These are phyloP conservation scores for Thaumetopoea pityocampa DNA, from an alignment of 1,140 invertebrate species.

Conservation along the genomic window DNA sequence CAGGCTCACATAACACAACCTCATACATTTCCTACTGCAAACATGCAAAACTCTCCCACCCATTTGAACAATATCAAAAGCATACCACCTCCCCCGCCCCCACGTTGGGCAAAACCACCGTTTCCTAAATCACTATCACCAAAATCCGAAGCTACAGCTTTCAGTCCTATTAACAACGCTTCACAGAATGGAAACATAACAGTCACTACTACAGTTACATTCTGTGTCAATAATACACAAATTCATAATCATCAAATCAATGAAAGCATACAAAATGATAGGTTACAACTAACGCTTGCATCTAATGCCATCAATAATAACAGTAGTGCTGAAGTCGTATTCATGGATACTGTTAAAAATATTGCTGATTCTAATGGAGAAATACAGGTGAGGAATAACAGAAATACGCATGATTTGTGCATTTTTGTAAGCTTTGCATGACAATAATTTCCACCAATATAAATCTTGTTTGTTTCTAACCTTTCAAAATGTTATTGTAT, in stretches of 20 bases:
- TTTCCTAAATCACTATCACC: slow-evolving; percentile 80
- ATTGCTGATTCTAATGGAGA: slow-evolving; percentile 55
- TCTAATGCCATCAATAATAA: slow-evolving; percentile 67
- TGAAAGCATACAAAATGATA: slow-evolving; percentile 62
- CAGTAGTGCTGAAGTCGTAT: slow-evolving; percentile 41
- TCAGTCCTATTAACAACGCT: slow-evolving; percentile 70
- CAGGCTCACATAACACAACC: slow-evolving; percentile 76
- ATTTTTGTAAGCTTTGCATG: slow-evolving; percentile 16
- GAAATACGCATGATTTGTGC: slow-evolving; percentile 34
- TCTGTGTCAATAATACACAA: slow-evolving; percentile 82
- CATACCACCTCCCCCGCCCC: slow-evolving; percentile 78
- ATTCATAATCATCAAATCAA: slow-evolving; percentile 71
- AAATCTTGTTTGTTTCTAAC: slow-evolving; percentile 15
- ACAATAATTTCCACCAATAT: slow-evolving; percentile 14
- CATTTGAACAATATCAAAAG: slow-evolving; percentile 56
- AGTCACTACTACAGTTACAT: slow-evolving; percentile 88
- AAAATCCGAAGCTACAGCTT: slow-evolving; percentile 75
- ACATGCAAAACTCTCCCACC: slow-evolving; percentile 58
- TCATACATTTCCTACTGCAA: slow-evolving; percentile 63
- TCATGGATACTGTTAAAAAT: slow-evolving; percentile 47
- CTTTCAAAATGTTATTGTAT: slow-evolving; percentile 12
- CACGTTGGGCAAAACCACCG: slow-evolving; percentile 80
- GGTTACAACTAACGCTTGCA: slow-evolving; percentile 70
- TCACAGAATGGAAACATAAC: slow-evolving; percentile 80
- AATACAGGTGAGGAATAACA: slow-evolving; percentile 50